Conservation (phyloP, 2,113 vertebrate genomes). For the Abramis brama region DNA sequence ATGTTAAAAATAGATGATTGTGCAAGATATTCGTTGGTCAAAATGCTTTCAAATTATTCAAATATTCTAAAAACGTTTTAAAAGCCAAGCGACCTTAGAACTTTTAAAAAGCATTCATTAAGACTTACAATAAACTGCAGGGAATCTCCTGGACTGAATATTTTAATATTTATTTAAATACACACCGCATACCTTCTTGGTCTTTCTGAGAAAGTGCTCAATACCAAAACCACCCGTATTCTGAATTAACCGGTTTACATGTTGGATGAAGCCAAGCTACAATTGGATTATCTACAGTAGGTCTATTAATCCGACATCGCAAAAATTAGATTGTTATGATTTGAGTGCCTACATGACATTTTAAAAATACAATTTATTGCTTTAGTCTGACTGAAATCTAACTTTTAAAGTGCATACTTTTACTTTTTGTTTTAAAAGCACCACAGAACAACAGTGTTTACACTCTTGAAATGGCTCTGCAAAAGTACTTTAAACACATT, state of each 20-base stretch:
- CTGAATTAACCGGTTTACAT: no score
- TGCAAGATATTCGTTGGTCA: not conserved
- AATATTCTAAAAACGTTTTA: not conserved
- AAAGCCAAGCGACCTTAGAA: not conserved
- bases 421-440: not conserved
- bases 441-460: not conserved
- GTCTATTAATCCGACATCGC: no score
- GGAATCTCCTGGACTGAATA: no score
- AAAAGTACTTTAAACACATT: no score
- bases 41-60: not conserved
- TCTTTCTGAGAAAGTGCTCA: no score
- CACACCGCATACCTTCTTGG: no score
- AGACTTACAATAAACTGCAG: not conserved
- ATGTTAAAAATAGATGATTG: conserved; percentile 14
- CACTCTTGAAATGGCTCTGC: not conserved
- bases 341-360: no score
- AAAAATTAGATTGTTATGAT: not conserved
- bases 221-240: no score
- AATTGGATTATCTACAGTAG: no score
- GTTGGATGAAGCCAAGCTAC: no score
- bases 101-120: not conserved
- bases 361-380: not conserved
- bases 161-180: no score
- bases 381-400: not conserved
- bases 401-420: not conserved